A percentile compares a stretch with the other conserved stretches of the same genome.
Evolutionary conservation across 2,113 vertebrate species (phyloP).

Genomic region (Anhinga rufa): DNA sequence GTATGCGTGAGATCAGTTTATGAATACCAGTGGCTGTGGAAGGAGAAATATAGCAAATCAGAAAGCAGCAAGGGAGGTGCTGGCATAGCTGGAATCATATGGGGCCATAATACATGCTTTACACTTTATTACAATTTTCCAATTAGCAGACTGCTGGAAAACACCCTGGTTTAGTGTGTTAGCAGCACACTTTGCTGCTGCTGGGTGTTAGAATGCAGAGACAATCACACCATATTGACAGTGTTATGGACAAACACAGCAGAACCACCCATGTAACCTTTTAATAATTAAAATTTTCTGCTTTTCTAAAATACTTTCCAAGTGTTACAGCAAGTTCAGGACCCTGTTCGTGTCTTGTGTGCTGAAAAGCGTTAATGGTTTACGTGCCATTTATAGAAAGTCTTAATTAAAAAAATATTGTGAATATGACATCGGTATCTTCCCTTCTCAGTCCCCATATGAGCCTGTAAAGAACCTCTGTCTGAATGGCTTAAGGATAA

Average conservation of each 20-base stretch:
- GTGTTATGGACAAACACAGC: conserved; percentile 59
- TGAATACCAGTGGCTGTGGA: conserved; percentile 17
- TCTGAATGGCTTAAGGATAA: not conserved
- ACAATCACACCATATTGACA: conserved; percentile 56
- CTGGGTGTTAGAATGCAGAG: conserved; percentile 30
- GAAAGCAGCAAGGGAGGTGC: conserved; percentile 18
- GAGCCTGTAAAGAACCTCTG: not conserved
- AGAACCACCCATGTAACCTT: conserved; percentile 61
- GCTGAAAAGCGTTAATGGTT: conserved; percentile 16
- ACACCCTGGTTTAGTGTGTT: not conserved
- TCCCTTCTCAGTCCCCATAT: not conserved
- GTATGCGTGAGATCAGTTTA: conserved; percentile 10
- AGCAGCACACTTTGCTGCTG: conserved; percentile 32
- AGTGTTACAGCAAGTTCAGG: conserved; percentile 34
- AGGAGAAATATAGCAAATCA: conserved; percentile 48
- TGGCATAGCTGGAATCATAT: conserved; percentile 11
- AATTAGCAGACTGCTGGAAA: conserved; percentile 49
- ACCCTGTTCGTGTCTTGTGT: conserved; percentile 26
- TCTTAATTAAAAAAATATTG: not conserved
- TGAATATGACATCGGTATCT: not conserved
- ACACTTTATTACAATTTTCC: conserved; percentile 47
- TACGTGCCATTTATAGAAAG: not conserved
- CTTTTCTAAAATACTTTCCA: conserved; percentile 57
- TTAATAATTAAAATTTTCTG: conserved; percentile 67
- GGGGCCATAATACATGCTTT: not conserved